Evolutionary conservation across 2,797 vertebrate species (phyloP).

Genomic region (Halcyon leucocephala): DNA sequence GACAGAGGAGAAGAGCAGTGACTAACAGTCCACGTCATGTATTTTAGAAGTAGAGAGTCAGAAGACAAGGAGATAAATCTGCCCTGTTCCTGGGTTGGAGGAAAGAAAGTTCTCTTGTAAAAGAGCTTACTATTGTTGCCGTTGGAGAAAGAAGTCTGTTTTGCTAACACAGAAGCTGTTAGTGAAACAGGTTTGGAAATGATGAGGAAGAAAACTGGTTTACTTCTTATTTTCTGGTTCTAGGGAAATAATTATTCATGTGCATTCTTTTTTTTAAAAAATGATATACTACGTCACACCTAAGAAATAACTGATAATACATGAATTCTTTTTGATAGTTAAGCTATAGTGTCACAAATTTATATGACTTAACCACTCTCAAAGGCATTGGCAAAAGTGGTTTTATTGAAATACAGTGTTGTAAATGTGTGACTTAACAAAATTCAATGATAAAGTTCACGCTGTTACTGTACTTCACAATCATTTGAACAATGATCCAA

Average conservation of each 20-base stretch:
- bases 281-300: not conserved
- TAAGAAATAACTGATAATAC: not conserved
- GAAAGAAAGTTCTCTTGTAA: not conserved
- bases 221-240: not conserved
- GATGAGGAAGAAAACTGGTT: not conserved
- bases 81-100: accelerated
- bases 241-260: not conserved
- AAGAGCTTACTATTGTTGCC: not conserved
- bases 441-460: no score
- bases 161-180: not conserved
- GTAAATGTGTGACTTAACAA: not conserved
- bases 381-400: not conserved
- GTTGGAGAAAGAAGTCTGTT: not conserved
- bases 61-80: not conserved
- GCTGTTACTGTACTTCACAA: not conserved
- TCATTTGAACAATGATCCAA: not conserved
- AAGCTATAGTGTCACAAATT: not conserved
- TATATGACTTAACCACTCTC: not conserved
- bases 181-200: not conserved
- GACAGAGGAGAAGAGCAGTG: not conserved
- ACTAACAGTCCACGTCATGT: no score
- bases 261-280: not conserved
- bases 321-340: not conserved
- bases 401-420: not conserved
- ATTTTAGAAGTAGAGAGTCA: not conserved